phyloP scores from a whole-genome alignment of 2,888 invertebrate genomes.

The Helobdella robusta region DNA sequence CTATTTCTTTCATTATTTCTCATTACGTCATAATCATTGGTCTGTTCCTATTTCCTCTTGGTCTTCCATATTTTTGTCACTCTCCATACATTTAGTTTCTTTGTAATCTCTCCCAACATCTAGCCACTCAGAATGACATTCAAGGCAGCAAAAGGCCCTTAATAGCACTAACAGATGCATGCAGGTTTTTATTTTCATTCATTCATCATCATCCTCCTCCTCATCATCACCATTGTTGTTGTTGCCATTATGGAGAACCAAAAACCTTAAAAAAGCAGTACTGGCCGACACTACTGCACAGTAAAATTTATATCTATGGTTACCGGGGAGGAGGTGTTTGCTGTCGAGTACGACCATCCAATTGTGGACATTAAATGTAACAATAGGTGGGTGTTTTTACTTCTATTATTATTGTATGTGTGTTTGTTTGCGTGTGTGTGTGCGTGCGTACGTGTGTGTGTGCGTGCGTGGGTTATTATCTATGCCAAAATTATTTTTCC shows the following conservation, averaged over 20 bases:
- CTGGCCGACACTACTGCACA: slow-evolving; percentile 49
- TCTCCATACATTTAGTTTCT: no score
- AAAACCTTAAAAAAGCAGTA: slow-evolving; percentile 38
- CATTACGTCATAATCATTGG: no score
- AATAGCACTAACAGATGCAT: slow-evolving; percentile 17
- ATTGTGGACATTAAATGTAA: slow-evolving; percentile 81
- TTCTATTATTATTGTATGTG: background rate
- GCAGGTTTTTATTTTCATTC: no score
- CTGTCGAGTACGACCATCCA: slow-evolving; percentile 75
- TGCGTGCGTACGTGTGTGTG: background rate
- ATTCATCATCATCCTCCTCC: background rate
- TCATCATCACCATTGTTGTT: background rate
- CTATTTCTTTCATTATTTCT: no score
- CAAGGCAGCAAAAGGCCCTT: slow-evolving; percentile 10
- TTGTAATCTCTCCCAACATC: no score
- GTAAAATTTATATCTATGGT: slow-evolving; percentile 62
- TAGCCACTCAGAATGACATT: slow-evolving; percentile 14
- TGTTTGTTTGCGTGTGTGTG: background rate
- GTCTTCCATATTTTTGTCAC: no score
- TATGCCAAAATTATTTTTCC: background rate
- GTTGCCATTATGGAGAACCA: background rate
- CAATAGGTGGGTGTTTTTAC: slow-evolving; percentile 52
- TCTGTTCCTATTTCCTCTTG: no score
- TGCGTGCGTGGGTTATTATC: background rate
- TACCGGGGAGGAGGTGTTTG: slow-evolving; percentile 72